Base-by-base conservation (phyloP, 2,113 vertebrate species). In the Acanthisitta chloris region DNA sequence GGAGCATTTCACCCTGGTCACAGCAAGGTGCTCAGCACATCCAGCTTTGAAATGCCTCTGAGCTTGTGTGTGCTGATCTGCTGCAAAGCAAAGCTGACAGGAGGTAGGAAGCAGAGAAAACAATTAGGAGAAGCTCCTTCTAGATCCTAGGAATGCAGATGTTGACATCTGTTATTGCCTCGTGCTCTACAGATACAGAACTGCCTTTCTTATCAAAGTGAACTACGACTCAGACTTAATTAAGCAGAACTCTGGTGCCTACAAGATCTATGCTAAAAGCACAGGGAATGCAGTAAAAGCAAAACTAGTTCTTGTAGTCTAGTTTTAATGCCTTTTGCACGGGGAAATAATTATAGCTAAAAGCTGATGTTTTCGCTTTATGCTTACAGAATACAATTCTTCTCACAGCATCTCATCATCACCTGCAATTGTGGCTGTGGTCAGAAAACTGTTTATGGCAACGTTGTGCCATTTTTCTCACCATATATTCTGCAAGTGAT, bases 191-290 rank as follows among this genome's bases (percentile, higher is more conserved):
- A 91, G 86, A 83, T 92, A 86, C 1, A 18, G 55, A 81, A 76
- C 86, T 76, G 52, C 69, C 78, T 81, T 92, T 81, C 92, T 96
- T 94, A 93, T 76, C 80, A 88, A 81, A 79, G 69, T 67, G 61
- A 96, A 74, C 88, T 83, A 38, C 33, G 8, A 28, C 69, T 94
- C 82, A 74, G 72, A 76, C 45, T 96, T 96, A 94, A 96, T 95
- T 95, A 94, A 93, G 88, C 82, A 93, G 82, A 88, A 58, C 76
- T 36, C 52, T 1, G 0, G n/a, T 28, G 45, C 76, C 61, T 84
- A 14, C 65, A 92, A 95, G 77, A 92, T 81, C 85, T 92, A 34
- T 86, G 51, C 52, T 90, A 71, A 96, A 90, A 92, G 51, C 40
- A 25, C 0, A 46, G 38, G 5, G 1, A 43, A 58, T 2, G 1